Percentiles rank a stretch among this genome's conserved stretches.
Conservation (phyloP, 2,888 invertebrate species). For the Ferrisia virgata region DNA sequence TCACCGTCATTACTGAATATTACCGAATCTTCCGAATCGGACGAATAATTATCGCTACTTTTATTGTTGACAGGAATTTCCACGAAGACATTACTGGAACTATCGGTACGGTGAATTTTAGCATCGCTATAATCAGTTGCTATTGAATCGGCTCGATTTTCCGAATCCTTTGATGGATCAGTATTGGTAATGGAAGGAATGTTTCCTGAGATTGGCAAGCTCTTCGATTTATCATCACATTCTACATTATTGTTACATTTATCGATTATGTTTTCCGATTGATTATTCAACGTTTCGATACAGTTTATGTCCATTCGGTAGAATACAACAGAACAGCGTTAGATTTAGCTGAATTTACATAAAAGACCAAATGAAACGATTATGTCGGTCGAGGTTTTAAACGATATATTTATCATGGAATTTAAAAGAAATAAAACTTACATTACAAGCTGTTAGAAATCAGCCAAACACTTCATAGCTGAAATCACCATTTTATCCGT, state of each 20-base stretch:
- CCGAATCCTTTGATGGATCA: neutral
- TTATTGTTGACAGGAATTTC: conserved; percentile 15
- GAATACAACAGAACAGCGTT: neutral
- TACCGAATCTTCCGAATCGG: conserved; percentile 40
- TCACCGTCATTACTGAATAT: conserved; percentile 40
- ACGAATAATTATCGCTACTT: neutral
- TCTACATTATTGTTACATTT: neutral
- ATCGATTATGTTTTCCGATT: neutral
- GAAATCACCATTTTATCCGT: neutral
- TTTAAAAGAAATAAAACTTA: neutral
- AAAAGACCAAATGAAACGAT: neutral
- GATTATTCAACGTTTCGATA: neutral
- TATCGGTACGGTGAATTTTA: neutral
- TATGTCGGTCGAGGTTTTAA: neutral
- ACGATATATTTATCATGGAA: neutral
- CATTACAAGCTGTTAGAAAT: neutral
- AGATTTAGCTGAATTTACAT: neutral
- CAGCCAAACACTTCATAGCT: neutral
- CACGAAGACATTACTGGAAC: conserved; percentile 24
- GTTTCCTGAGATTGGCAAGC: neutral
- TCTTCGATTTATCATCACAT: neutral
- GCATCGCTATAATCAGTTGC: neutral
- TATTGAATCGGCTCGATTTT: neutral
- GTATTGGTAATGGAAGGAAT: neutral
- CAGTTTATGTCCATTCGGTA: neutral